Conservation (phyloP, 2,888 invertebrate species). For the Mylabris sibirica region DNA sequence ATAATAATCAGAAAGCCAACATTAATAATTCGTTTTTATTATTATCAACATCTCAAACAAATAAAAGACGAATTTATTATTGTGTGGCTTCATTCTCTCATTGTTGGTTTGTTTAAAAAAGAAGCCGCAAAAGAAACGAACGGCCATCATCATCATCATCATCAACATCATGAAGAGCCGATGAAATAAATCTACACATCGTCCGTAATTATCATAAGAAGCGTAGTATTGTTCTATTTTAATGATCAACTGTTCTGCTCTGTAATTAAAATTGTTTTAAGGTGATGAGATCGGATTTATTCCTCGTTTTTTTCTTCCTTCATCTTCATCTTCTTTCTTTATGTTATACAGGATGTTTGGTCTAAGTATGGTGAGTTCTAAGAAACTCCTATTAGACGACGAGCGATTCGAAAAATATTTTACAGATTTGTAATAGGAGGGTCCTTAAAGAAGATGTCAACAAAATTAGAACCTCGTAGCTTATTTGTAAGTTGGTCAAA, state of each 20-base stretch:
- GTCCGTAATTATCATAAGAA: conserved; percentile 30
- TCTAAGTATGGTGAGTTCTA: too few relatives aligned
- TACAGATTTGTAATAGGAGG: too few relatives aligned
- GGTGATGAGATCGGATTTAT: conserved; percentile 28
- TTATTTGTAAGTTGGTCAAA: too few relatives aligned
- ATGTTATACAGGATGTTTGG: too few relatives aligned
- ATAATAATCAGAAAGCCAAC: too few relatives aligned
- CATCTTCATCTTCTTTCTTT: neutral
- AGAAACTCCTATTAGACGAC: too few relatives aligned
- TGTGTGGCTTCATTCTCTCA: neutral
- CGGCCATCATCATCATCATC: neutral
- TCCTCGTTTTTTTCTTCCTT: neutral
- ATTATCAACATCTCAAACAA: too few relatives aligned
- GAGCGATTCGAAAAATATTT: too few relatives aligned
- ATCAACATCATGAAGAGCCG: neutral
- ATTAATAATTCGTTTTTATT: too few relatives aligned
- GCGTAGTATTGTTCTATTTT: conserved; percentile 32
- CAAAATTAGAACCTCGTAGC: too few relatives aligned
- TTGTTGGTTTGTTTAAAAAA: neutral
- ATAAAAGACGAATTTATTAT: neutral
- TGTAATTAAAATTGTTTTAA: conserved; percentile 33
- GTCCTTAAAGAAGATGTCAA: too few relatives aligned
- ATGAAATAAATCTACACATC: conserved; percentile 30
- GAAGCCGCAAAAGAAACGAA: conserved; percentile 6
- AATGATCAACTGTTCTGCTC: conserved; percentile 23